phyloP scores from a whole-genome alignment of 1,140 invertebrate genomes.

The Conus betulinus region DNA sequence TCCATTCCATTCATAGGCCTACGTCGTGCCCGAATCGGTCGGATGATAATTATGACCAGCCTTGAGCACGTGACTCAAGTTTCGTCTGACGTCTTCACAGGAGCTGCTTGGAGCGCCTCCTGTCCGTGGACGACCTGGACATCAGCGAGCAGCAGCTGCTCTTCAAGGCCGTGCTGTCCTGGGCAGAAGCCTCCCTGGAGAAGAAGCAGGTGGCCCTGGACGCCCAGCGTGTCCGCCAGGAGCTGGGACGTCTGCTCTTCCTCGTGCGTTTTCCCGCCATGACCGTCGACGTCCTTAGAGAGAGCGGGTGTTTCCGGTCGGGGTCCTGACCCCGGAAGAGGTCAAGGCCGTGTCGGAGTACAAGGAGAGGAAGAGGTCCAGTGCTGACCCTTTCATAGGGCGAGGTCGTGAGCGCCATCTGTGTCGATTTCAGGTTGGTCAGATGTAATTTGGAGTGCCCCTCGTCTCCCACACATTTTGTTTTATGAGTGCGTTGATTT shows the following conservation, averaged over 20 bases:
- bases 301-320: constrained; percentile 44
- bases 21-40: neutral
- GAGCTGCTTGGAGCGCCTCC: constrained; percentile 39
- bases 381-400: neutral
- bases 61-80: too few species aligned
- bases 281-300: constrained; percentile 32
- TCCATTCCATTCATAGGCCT: neutral
- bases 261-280: constrained; percentile 46
- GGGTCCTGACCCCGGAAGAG: constrained; percentile 44
- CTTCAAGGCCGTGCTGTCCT: constrained; percentile 45
- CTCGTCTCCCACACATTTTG: too few species aligned
- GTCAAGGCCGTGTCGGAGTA: constrained; percentile 41
- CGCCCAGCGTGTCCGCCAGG: constrained; percentile 39
- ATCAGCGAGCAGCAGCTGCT: constrained; percentile 44
- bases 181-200: constrained; percentile 52
- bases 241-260: constrained; percentile 42
- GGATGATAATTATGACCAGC: too few species aligned
- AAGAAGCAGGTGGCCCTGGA: constrained; percentile 39
- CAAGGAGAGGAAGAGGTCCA: constrained; percentile 28
- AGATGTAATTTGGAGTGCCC: neutral
- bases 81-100: constrained; percentile 1
- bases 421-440: constrained; percentile 15
- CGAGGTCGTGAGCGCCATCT: neutral
- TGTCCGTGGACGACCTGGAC: constrained; percentile 46
- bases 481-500: too few species aligned